Evolutionary conservation across 2,797 vertebrate species (phyloP).

Genomic region (Cossypha caffra): DNA sequence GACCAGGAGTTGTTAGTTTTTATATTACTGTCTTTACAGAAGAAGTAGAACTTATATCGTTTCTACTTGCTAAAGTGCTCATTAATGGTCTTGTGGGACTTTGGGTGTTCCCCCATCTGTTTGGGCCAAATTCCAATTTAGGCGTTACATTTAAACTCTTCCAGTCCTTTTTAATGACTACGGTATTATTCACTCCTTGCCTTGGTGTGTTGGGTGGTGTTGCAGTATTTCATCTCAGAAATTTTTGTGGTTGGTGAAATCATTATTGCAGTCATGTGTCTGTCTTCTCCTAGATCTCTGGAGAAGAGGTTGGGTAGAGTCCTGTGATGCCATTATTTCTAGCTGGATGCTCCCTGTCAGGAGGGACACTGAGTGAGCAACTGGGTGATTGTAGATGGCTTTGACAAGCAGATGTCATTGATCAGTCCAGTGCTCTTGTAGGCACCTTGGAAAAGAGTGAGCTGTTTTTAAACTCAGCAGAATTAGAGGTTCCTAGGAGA

Average conservation of each 20-base stretch:
- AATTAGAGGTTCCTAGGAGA: slow-evolving; percentile 23
- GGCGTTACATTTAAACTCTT: slow-evolving; percentile 53
- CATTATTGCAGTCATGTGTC: slow-evolving; percentile 57
- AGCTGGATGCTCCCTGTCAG: neutral
- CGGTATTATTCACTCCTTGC: slow-evolving; percentile 35
- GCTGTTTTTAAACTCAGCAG: slow-evolving; percentile 1
- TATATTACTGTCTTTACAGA: neutral
- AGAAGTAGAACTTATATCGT: neutral
- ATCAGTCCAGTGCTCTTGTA: neutral
- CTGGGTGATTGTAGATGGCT: neutral
- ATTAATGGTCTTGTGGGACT: neutral
- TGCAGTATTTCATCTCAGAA: slow-evolving; percentile 52
- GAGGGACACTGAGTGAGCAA: neutral
- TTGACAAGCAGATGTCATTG: neutral
- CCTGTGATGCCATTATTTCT: slow-evolving; percentile 14
- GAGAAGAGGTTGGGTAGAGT: slow-evolving; percentile 6
- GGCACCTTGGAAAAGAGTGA: neutral
- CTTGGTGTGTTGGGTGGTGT: slow-evolving; percentile 51
- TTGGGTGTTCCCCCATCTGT: slow-evolving; percentile 61
- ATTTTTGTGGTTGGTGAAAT: slow-evolving; percentile 64
- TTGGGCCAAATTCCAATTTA: slow-evolving; percentile 53
- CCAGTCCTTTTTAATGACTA: slow-evolving; percentile 2
- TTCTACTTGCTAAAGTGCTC: neutral
- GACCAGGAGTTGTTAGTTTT: neutral
- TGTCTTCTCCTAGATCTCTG: slow-evolving; percentile 4